Conservation (phyloP, 2,113 vertebrate species). For the Cynopterus brachyotis region DNA sequence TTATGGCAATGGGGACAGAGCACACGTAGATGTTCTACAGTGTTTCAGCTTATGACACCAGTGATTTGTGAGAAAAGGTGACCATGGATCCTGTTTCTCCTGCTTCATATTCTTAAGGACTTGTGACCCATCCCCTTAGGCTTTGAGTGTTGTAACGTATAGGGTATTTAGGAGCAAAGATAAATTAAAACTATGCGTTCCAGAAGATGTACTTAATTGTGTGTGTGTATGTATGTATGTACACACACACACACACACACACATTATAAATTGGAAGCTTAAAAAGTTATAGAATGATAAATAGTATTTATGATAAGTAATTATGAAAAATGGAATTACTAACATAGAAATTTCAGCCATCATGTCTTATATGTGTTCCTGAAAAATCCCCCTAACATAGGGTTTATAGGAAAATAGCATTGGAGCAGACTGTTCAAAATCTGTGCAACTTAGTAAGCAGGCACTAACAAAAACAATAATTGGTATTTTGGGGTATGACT, state of each 20-base stretch:
- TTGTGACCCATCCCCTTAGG: background rate
- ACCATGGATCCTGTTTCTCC: background rate
- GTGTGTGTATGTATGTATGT: no score
- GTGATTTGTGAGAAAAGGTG: background rate
- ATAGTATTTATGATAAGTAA: background rate
- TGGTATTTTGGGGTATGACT: background rate
- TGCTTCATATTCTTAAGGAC: background rate
- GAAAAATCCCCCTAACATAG: slow-evolving; percentile 7
- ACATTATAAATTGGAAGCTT: background rate
- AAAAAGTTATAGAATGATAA: background rate
- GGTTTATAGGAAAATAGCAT: background rate
- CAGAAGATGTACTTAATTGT: background rate
- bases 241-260: background rate
- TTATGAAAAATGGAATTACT: slow-evolving; percentile 30
- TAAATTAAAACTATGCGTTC: background rate
- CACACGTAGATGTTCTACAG: background rate
- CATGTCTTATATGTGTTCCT: background rate
- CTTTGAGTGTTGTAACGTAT: slow-evolving; percentile 20
- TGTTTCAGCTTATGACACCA: background rate
- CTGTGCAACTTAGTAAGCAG: background rate
- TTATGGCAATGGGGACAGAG: background rate
- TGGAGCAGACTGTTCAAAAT: background rate
- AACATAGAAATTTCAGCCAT: background rate
- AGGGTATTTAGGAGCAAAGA: background rate
- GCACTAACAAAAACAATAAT: background rate